phyloP scores from a whole-genome alignment of 2,888 invertebrate genomes.

The Aricia artaxerxes region DNA sequence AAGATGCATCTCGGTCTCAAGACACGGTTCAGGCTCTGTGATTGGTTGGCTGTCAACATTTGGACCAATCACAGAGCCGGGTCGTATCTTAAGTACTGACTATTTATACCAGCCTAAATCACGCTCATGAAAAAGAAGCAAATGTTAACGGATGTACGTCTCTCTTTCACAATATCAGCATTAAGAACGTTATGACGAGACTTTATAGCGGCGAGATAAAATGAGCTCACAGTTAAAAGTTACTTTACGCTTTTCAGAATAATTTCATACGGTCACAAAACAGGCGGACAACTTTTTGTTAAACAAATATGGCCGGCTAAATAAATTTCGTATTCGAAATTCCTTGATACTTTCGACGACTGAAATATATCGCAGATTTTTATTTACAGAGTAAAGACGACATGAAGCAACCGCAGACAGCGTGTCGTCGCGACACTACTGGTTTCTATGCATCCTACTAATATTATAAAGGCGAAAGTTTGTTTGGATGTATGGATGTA shows the following conservation, averaged over 20 bases:
- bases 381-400: neutral
- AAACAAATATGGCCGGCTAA: neutral
- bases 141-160: neutral
- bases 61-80: too few species aligned
- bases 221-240: neutral
- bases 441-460: too few species aligned
- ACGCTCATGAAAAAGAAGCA: neutral
- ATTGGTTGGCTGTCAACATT: too few species aligned
- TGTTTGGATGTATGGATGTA: too few species aligned
- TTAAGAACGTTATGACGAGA: neutral
- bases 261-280: neutral
- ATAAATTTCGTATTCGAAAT: neutral
- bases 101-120: too few species aligned
- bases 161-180: neutral
- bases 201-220: neutral
- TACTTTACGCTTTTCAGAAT: slow-evolving; percentile 18
- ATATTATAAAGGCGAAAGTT: too few species aligned
- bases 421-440: too few species aligned
- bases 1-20: too few species aligned
- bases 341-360: neutral
- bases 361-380: neutral
- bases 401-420: too few species aligned
- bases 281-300: slow-evolving; percentile 5
- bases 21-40: too few species aligned
- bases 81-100: too few species aligned